Conservation (phyloP, 2,888 invertebrate species). For the Oxyteleia sp. region DNA sequence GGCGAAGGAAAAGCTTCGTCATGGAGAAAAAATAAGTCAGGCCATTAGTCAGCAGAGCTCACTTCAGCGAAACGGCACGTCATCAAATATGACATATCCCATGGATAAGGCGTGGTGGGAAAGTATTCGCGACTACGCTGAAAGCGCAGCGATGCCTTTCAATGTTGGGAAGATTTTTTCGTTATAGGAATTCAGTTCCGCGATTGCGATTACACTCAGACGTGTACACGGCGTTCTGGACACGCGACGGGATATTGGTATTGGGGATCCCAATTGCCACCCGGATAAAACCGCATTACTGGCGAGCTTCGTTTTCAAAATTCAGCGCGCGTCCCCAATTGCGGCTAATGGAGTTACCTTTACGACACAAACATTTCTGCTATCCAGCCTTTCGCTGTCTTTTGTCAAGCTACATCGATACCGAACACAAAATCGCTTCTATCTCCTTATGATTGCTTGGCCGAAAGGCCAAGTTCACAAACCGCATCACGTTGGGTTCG, state of each 20-base stretch:
- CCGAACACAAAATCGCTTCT: neutral
- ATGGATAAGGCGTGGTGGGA: constrained; percentile 41
- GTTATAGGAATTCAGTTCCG: constrained; percentile 31
- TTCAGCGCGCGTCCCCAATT: constrained; percentile 41
- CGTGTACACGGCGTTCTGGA: constrained; percentile 33
- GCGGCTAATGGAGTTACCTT: constrained; percentile 58
- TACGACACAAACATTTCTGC: constrained; percentile 28
- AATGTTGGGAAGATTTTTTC: constrained; percentile 31
- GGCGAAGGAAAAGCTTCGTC: constrained; percentile 49
- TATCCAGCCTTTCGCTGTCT: constrained; percentile 19
- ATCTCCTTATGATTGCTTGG: constrained; percentile 10
- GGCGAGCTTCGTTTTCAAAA: constrained; percentile 41
- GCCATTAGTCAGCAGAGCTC: constrained; percentile 68
- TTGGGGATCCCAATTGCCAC: constrained; percentile 38
- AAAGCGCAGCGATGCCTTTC: constrained; percentile 18
- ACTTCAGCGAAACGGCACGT: constrained; percentile 51
- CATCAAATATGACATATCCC: constrained; percentile 63
- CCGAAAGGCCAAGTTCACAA: constrained; percentile 21
- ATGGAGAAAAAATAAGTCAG: constrained; percentile 61
- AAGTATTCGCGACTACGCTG: constrained; percentile 42
- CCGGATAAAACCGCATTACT: constrained; percentile 27
- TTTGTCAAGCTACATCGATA: constrained; percentile 8
- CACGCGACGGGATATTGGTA: constrained; percentile 29
- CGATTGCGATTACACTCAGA: constrained; percentile 41
- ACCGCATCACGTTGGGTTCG: neutral